Evolutionary conservation across 2,113 vertebrate genomes (phyloP), one percentile per base, ranked within the genome.

Genomic region (Dicentrarchus labrax): DNA sequence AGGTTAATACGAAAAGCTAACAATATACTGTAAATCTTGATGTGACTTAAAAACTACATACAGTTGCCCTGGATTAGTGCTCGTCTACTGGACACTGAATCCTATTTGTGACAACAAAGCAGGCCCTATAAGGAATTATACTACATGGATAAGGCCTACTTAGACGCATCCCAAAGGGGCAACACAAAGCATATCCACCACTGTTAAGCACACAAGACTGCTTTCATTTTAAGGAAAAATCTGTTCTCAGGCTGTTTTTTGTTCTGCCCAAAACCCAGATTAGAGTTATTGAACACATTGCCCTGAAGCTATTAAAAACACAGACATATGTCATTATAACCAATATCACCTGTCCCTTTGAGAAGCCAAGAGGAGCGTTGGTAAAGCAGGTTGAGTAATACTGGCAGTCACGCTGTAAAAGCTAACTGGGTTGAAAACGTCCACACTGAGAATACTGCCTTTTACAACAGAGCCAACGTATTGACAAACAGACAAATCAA

Each of bases 401-500:
- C 57, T 39, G 56, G 78, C 72, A 64, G 43, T 71, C 51, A 48
- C 3, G 51, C 69, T 54, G 79, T 88, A 84, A 91, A 90, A 91
- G 84, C 79, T 61, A 80, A 88, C 76, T 59, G 78, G 56, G 84
- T 64, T 80, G 69, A 89, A 90, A 89, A 89, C 16, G 36, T 86
- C 78, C 72, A 74, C 82, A 60, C 54, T 76, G 85, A 82, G 76
- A 88, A 84, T 78, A 87, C 59, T 54, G 71, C 71, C 67, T 85
- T 89, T 81, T 83, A 88, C 78, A 68, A 67, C 36, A 1, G 30
- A 65, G 62, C 16, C 16, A 11, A 54, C 0, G 24, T 84, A 91
- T 83, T 64, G 88, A 82, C 85, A 80, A 82, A 82, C 4, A 73
- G 60, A 91, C 89, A 79, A 91, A 90, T 90, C 76, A 82, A 62